A percentile compares a stretch with the other conserved stretches of the same genome.
Conservation (phyloP, 2,888 invertebrate species). For the Apodemia zela region DNA sequence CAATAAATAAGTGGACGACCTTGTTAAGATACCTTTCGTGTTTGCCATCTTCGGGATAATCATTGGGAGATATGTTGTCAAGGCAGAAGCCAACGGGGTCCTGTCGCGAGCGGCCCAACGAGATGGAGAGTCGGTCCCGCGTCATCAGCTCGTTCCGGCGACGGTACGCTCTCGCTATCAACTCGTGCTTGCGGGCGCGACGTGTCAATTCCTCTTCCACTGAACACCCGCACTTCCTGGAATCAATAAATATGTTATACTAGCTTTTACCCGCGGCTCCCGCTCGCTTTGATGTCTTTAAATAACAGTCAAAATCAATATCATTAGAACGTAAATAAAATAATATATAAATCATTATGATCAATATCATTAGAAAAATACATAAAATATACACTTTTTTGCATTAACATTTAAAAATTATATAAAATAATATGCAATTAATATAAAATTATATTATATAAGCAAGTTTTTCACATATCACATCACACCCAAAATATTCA, state of each 20-base stretch:
- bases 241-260: not conserved
- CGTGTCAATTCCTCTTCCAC: conserved; percentile 77
- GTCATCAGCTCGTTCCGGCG: conserved; percentile 91
- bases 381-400: too few relatives aligned
- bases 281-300: too few relatives aligned
- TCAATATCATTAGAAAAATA: too few relatives aligned
- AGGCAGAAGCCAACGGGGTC: conserved; percentile 91
- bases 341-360: too few relatives aligned
- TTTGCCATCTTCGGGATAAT: conserved; percentile 63
- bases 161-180: conserved; percentile 94
- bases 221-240: conserved; percentile 87
- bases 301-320: too few relatives aligned
- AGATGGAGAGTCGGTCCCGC: conserved; percentile 92
- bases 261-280: too few relatives aligned
- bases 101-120: conserved; percentile 91
- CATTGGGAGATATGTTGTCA: conserved; percentile 60
- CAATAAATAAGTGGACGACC: not conserved
- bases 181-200: conserved; percentile 90
- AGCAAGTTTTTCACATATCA: too few relatives aligned
- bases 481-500: too few relatives aligned
- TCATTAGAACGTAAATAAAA: too few relatives aligned
- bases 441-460: too few relatives aligned
- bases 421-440: too few relatives aligned
- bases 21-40: conserved; percentile 57
- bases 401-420: too few relatives aligned